phyloP scores from a whole-genome alignment of 2,888 invertebrate species.

The Terebella lapidaria region DNA sequence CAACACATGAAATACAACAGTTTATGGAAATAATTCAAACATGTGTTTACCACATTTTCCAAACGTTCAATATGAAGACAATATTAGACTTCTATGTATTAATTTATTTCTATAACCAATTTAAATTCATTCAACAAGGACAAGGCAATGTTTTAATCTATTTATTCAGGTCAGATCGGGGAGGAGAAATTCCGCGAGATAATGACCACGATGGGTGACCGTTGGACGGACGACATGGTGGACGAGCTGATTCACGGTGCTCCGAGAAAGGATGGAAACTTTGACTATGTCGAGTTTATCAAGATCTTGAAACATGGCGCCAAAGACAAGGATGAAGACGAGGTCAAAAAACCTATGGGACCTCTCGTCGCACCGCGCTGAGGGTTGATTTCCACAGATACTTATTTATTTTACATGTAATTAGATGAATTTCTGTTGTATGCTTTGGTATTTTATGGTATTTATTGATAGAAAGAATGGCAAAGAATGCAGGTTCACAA shows the following conservation, averaged over 20 bases:
- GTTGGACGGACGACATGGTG: conserved; percentile 52
- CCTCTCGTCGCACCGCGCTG: not conserved
- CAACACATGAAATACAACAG: too few species aligned
- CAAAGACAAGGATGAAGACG: conserved; percentile 38
- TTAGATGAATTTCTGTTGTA: too few species aligned
- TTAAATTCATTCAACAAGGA: too few species aligned
- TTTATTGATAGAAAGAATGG: too few species aligned
- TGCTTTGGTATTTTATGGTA: too few species aligned
- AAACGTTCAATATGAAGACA: too few species aligned
- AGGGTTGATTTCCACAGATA: not conserved
- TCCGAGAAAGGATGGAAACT: conserved; percentile 41
- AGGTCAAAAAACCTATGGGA: not conserved
- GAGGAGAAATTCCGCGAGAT: conserved; percentile 46
- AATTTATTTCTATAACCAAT: too few species aligned
- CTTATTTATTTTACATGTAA: not conserved
- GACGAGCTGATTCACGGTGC: conserved; percentile 50
- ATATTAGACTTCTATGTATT: too few species aligned
- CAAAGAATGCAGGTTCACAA: too few species aligned
- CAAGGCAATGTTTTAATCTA: too few species aligned
- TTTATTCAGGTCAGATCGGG: conserved; percentile 19
- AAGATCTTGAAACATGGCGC: conserved; percentile 48
- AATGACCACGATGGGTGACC: conserved; percentile 51
- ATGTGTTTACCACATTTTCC: too few species aligned
- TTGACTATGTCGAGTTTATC: conserved; percentile 49
- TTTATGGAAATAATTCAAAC: too few species aligned